Conservation (phyloP, 2,113 vertebrate genomes). For the Heteronetta atricapilla region DNA sequence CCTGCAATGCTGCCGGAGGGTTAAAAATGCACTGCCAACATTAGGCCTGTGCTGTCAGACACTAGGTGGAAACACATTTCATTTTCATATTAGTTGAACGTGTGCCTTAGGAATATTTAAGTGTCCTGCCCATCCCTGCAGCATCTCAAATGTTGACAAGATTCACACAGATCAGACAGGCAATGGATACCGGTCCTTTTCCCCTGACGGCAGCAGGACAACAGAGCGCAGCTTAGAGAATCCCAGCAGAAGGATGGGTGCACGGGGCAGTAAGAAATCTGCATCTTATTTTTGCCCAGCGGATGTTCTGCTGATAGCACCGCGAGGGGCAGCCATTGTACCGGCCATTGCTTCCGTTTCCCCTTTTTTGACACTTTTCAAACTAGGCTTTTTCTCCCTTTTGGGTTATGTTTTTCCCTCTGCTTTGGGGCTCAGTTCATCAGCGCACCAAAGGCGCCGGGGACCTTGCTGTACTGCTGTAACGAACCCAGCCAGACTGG, state of each 20-base stretch:
- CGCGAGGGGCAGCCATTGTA: neutral
- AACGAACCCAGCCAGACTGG: neutral
- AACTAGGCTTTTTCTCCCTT: neutral
- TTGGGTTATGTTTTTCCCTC: neutral
- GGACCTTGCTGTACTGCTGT: neutral
- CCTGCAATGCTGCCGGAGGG: neutral
- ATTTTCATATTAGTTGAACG: neutral
- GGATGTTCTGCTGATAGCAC: neutral
- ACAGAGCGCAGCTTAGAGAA: neutral
- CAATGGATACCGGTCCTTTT: neutral
- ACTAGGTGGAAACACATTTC: neutral
- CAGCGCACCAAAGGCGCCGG: neutral
- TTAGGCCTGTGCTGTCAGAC: neutral
- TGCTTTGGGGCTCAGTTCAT: neutral
- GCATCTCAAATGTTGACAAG: neutral
- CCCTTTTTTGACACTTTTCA: neutral
- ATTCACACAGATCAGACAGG: neutral
- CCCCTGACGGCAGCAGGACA: neutral
- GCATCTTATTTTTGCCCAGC: neutral
- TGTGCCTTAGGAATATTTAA: neutral
- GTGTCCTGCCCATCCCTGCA: neutral
- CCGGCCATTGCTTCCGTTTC: neutral
- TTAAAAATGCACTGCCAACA: neutral
- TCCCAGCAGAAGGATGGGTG: neutral
- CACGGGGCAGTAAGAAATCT: neutral